These are phyloP conservation scores for Salarias fasciatus DNA, from an alignment of 2,797 vertebrate genomes.

Conservation along the genomic window DNA sequence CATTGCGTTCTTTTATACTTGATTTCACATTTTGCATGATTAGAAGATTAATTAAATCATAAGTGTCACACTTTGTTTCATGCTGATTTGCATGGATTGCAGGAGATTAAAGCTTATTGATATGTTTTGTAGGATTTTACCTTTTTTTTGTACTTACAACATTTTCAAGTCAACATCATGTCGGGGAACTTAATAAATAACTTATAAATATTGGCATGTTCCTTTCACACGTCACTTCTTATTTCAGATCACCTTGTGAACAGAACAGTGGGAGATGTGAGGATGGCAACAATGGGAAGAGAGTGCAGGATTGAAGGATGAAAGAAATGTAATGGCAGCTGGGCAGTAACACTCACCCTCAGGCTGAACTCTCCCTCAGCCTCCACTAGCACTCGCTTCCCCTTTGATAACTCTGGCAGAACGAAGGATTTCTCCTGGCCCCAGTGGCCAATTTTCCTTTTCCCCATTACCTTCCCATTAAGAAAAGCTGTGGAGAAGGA, in stretches of 20 bases:
- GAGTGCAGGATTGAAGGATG: conserved; percentile 26
- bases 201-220: too few species aligned
- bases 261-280: too few species aligned
- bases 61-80: too few species aligned
- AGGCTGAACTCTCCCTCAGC: conserved; percentile 37
- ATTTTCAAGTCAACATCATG: too few species aligned
- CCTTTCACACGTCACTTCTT: neutral
- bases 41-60: too few species aligned
- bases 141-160: too few species aligned
- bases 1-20: too few species aligned
- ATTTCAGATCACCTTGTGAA: too few species aligned
- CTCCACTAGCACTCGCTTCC: conserved; percentile 17
- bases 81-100: too few species aligned
- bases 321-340: conserved; percentile 28
- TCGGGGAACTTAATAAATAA: too few species aligned
- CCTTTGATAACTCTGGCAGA: conserved; percentile 48
- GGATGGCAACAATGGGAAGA: neutral
- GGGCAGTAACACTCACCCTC: conserved; percentile 35
- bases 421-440: conserved; percentile 46
- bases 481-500: conserved; percentile 49
- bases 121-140: neutral
- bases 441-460: conserved; percentile 50
- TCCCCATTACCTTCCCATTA: conserved; percentile 64
- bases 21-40: too few species aligned
- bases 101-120: too few species aligned